phyloP scores from a whole-genome alignment of 2,797 vertebrate genomes.

The Cyclura pinguis region DNA sequence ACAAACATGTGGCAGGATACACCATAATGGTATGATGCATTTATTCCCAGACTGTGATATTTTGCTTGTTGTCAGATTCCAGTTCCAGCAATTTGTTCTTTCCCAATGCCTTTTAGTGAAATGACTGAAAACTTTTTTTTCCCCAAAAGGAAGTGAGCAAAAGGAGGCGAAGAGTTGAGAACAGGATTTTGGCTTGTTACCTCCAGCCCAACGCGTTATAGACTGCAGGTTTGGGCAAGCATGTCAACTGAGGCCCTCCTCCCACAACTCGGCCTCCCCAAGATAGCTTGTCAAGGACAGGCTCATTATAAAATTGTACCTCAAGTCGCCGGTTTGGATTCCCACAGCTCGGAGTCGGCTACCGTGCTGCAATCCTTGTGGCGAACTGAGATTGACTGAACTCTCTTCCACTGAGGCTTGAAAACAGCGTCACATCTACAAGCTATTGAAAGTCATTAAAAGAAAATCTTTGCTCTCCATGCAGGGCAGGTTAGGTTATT shows the following conservation, averaged over 20 bases:
- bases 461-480: neutral
- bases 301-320: neutral
- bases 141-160: too few species aligned
- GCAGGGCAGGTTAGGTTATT: neutral
- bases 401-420: neutral
- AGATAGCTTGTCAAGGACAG: neutral
- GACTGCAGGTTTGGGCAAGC: neutral
- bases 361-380: neutral
- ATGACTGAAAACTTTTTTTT: too few species aligned
- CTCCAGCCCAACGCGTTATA: neutral
- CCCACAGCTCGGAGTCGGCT: neutral
- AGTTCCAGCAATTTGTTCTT: too few species aligned
- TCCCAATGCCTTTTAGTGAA: too few species aligned
- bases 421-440: neutral
- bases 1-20: too few species aligned
- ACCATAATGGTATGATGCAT: too few species aligned
- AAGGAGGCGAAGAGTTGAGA: neutral
- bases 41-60: too few species aligned
- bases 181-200: neutral
- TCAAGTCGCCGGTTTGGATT: neutral
- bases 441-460: neutral
- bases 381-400: neutral
- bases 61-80: too few species aligned
- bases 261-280: too few species aligned
- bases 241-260: neutral